phyloP scores from a whole-genome alignment of 2,888 invertebrate species.

The Ernsta delagoae region DNA sequence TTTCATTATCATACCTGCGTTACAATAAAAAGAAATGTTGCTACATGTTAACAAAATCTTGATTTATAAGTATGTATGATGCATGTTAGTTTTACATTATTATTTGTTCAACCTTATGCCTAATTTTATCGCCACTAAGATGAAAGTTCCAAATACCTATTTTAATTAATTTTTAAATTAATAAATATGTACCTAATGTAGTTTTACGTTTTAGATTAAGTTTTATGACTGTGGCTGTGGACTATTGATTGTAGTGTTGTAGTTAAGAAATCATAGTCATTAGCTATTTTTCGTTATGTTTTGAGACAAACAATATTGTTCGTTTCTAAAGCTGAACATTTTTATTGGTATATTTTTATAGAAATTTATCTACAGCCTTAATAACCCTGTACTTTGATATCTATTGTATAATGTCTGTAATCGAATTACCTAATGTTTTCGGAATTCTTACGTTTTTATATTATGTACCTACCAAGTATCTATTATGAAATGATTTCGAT shows the following conservation, averaged over 20 bases:
- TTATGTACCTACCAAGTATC: too few species aligned
- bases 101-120: conserved; percentile 36
- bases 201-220: conserved; percentile 52
- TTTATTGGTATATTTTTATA: background rate
- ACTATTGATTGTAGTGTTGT: conserved; percentile 53
- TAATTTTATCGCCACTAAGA: conserved; percentile 41
- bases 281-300: conserved; percentile 18
- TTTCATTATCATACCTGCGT: too few species aligned
- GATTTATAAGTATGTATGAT: conserved; percentile 36
- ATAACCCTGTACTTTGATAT: background rate
- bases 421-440: too few species aligned
- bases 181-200: conserved; percentile 26
- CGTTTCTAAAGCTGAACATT: background rate
- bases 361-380: background rate
- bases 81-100: conserved; percentile 44
- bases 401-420: background rate
- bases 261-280: conserved; percentile 70
- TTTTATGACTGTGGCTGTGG: conserved; percentile 74
- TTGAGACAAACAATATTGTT: background rate
- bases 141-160: conserved; percentile 51
- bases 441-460: too few species aligned
- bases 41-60: too few species aligned
- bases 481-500: background rate
- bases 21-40: conserved; percentile 39
- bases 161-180: conserved; percentile 46